Base-by-base conservation (phyloP, 2,113 vertebrate species). In the Pleuronectes platessa region DNA sequence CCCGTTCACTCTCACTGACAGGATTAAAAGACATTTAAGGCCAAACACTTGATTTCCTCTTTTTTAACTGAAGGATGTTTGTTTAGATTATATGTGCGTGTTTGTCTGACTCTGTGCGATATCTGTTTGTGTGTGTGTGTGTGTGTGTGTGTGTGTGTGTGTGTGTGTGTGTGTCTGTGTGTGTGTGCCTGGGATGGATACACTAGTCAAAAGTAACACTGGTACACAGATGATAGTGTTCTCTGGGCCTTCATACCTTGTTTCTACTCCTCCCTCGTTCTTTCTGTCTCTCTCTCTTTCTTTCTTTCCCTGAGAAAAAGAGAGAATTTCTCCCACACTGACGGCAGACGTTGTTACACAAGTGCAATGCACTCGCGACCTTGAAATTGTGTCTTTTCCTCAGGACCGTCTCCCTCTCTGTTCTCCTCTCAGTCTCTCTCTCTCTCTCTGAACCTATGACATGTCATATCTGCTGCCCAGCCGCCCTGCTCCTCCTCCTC, bases 401-500 rank as follows among this genome's bases (percentile, higher is more conserved):
- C 83, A 18, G 86, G 78, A 66, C 54, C 6, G 1, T 81, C 64
- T 83, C 62, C 72, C 79, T 72, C 56, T 76, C 80, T 64, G 2
- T 90, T 71, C 55, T 23, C 8, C 60, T 70, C 37, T 86, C 87
- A 61, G 51, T 81, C 79, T 88, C 71, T 85, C 68, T 76, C 82
- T 81, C 79, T 88, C 71, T 85, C 68, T 76, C 82, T 83, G 40
- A 82, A 74, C 75, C 86, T 90, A 37, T 90, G 87, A 94, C 89
- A 85, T 93, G 91, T 92, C 93, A 91, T 88, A 89, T 93, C 93
- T 85, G 74, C 72, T 90, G 93, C 92, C 84, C 87, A 90, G 89
- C 88, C 67, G 78, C 90, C 90, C 81, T 86, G 56, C 83, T 83
- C 71, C 71, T 92, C 92, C 71, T 92, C 92, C 92, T 93, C 89